phyloP scores from a whole-genome alignment of 2,888 invertebrate genomes.

The Ornithoptera priamus region DNA sequence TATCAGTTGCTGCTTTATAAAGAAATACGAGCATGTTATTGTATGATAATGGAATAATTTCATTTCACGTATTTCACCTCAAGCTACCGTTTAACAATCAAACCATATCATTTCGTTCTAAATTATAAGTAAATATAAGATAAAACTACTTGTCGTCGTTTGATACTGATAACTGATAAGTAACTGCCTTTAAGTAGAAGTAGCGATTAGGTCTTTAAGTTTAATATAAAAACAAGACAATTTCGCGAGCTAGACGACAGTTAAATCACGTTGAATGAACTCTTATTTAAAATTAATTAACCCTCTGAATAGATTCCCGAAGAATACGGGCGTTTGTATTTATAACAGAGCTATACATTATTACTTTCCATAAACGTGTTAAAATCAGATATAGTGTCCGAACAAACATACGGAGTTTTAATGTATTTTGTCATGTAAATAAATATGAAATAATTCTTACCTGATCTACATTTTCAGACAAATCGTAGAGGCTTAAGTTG shows the following conservation, averaged over 20 bases:
- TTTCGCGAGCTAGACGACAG: neutral
- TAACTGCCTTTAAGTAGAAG: slow-evolving; percentile 7
- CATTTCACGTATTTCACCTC: neutral
- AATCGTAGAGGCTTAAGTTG: slow-evolving; percentile 92
- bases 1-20: neutral
- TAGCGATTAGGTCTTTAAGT: slow-evolving; percentile 3
- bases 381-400: too few species aligned
- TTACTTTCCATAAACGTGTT: too few species aligned
- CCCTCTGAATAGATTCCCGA: neutral
- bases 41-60: neutral
- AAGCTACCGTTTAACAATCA: slow-evolving; percentile 30
- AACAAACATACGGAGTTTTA: neutral
- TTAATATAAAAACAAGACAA: slow-evolving; percentile 8
- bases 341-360: too few species aligned
- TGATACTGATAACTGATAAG: slow-evolving; percentile 26
- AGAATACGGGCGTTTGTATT: neutral
- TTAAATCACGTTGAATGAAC: slow-evolving; percentile 2
- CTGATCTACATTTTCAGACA: slow-evolving; percentile 88
- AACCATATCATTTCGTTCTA: slow-evolving; percentile 26
- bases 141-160: slow-evolving; percentile 25
- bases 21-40: neutral
- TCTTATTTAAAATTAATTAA: slow-evolving; percentile 11
- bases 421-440: neutral
- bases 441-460: slow-evolving; percentile 57
- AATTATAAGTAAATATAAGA: slow-evolving; percentile 32